Percentiles rank a stretch among this genome's conserved stretches.
These are phyloP conservation scores for Sminthurides aquaticus DNA, from an alignment of 2,888 invertebrate species.

Conservation along the genomic window DNA sequence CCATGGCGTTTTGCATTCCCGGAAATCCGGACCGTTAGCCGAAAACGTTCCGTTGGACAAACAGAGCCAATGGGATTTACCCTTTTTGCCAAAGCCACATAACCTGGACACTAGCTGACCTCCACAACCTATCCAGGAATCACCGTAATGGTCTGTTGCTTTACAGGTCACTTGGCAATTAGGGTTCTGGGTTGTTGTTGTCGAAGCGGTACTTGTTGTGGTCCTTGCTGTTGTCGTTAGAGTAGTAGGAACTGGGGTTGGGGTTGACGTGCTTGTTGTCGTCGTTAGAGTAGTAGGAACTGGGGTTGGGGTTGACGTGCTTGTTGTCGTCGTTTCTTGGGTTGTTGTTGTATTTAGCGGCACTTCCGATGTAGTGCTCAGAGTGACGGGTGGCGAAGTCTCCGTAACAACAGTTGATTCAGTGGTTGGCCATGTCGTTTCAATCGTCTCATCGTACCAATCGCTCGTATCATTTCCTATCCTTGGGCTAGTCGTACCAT, in stretches of 20 bases:
- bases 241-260: conserved; percentile 1
- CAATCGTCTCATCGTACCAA: no score
- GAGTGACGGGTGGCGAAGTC: background rate
- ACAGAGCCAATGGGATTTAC: conserved; percentile 26
- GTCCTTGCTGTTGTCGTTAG: conserved; percentile 7
- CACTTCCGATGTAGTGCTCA: background rate
- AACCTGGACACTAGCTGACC: conserved; percentile 4
- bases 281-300: conserved; percentile 2
- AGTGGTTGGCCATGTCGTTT: no score
- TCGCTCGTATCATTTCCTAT: no score
- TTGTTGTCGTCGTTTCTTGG: background rate
- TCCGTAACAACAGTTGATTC: background rate
- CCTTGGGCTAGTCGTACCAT: background rate
- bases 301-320: conserved; percentile 4
- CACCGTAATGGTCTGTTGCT: conserved; percentile 8
- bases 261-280: background rate
- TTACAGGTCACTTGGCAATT: conserved; percentile 8
- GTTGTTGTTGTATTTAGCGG: background rate
- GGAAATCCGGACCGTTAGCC: conserved; percentile 27
- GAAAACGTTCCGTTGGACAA: conserved; percentile 22
- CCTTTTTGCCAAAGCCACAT: conserved; percentile 6
- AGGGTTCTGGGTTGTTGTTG: conserved; percentile 11
- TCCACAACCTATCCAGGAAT: conserved; percentile 25
- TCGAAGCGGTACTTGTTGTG: conserved; percentile 3
- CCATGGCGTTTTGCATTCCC: conserved; percentile 31